phyloP scores from a whole-genome alignment of 2,797 vertebrate species.

The Diglossa cyanea region DNA sequence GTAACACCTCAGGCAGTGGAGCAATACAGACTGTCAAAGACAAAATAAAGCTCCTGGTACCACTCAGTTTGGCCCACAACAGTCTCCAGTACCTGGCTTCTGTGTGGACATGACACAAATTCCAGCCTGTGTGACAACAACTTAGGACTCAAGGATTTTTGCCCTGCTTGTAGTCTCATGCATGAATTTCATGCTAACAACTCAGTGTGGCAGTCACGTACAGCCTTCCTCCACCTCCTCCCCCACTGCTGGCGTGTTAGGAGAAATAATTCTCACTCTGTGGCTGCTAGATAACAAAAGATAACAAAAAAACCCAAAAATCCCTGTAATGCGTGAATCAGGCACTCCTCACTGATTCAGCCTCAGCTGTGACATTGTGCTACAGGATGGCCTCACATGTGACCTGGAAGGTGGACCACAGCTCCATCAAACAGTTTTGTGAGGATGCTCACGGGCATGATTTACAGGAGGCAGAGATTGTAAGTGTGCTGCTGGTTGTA shows the following conservation, averaged over 20 bases:
- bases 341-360: slow-evolving; percentile 9
- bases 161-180: background rate
- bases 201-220: background rate
- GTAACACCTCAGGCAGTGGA: background rate
- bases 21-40: background rate
- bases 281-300: slow-evolving; percentile 15
- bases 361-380: slow-evolving; percentile 8
- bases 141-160: background rate
- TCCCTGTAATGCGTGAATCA: slow-evolving; percentile 41
- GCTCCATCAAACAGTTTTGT: background rate
- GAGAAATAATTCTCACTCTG: slow-evolving; percentile 18
- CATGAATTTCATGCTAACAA: background rate
- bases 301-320: slow-evolving; percentile 39
- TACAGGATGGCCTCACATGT: slow-evolving; percentile 29
- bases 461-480: background rate
- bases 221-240: slow-evolving; percentile 11
- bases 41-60: background rate
- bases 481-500: background rate
- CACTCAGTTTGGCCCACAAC: background rate
- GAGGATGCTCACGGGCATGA: background rate
- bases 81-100: background rate
- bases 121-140: background rate
- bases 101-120: background rate
- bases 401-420: slow-evolving; percentile 34
- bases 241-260: slow-evolving; percentile 37